Conservation (phyloP, 2,797 vertebrate genomes). For the Clarias laeviceps region DNA sequence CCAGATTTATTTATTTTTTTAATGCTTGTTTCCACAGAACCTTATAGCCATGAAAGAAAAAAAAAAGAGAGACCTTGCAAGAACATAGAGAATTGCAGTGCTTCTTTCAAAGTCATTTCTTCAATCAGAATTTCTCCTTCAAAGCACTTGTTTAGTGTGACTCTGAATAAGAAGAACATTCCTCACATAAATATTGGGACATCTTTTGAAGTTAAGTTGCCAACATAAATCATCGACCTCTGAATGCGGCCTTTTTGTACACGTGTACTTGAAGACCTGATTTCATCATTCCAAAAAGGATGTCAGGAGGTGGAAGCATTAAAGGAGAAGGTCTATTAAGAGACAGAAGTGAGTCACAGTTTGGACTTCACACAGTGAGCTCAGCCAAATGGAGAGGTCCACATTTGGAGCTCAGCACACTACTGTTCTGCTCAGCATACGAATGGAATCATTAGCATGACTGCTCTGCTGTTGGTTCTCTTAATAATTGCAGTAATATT, state of each 20-base stretch:
- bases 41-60: not conserved
- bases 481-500: slow-evolving; percentile 36
- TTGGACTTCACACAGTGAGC: slow-evolving; percentile 43
- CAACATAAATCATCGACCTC: not conserved
- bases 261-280: slow-evolving; percentile 23
- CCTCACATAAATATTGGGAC: not conserved
- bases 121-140: not conserved
- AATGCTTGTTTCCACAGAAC: not conserved
- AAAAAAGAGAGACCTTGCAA: not conserved
- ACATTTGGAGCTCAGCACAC: slow-evolving; percentile 37
- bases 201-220: slow-evolving; percentile 15
- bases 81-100: not conserved
- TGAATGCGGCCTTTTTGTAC: not conserved
- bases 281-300: slow-evolving; percentile 41
- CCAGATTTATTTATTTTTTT: not conserved
- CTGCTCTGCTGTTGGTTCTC: not conserved
- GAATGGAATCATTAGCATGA: slow-evolving; percentile 51
- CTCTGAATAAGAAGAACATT: not conserved
- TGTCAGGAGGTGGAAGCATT: slow-evolving; percentile 10
- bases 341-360: slow-evolving; percentile 25
- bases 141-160: slow-evolving; percentile 1
- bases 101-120: not conserved
- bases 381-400: slow-evolving; percentile 36
- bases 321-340: slow-evolving; percentile 10
- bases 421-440: slow-evolving; percentile 33